These are phyloP conservation scores for Conistra vaccinii DNA, from an alignment of 2,888 invertebrate genomes.

Conservation along the genomic window DNA sequence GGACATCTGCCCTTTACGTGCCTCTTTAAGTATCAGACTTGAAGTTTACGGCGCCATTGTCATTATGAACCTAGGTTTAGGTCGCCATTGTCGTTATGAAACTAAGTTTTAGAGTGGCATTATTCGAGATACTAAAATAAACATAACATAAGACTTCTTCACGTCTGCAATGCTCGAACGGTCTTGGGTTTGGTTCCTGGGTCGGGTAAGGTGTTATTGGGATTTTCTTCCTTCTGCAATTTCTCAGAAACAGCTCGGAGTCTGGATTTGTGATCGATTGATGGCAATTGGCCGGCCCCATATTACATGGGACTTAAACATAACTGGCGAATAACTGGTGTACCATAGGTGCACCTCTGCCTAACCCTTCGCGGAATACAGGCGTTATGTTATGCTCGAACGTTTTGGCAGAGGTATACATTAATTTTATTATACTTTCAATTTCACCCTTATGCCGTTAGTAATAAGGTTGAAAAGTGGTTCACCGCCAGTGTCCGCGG, in stretches of 20 bases:
- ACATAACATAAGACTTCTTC: not conserved
- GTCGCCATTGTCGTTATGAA: not conserved
- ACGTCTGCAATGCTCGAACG: not conserved
- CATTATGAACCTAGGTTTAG: not conserved
- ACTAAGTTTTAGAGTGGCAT: not conserved
- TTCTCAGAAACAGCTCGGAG: not conserved
- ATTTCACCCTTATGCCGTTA: too few species aligned
- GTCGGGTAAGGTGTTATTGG: not conserved
- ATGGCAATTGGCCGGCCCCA: not conserved
- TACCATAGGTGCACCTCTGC: too few species aligned
- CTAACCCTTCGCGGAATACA: too few species aligned
- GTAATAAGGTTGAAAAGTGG: too few species aligned
- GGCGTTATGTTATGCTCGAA: too few species aligned
- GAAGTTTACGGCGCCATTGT: not conserved
- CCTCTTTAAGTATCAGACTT: conserved; percentile 2
- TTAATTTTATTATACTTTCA: too few species aligned
- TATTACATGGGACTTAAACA: not conserved
- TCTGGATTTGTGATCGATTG: not conserved
- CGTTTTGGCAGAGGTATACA: not conserved
- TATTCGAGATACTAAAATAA: not conserved
- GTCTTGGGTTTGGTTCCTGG: not conserved
- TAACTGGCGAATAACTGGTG: too few species aligned
- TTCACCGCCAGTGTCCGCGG: too few species aligned
- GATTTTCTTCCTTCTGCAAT: not conserved
- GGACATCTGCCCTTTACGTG: conserved; percentile 17